These are phyloP conservation scores for Amphipyra berbera DNA, from an alignment of 2,888 invertebrate genomes.

Conservation along the genomic window DNA sequence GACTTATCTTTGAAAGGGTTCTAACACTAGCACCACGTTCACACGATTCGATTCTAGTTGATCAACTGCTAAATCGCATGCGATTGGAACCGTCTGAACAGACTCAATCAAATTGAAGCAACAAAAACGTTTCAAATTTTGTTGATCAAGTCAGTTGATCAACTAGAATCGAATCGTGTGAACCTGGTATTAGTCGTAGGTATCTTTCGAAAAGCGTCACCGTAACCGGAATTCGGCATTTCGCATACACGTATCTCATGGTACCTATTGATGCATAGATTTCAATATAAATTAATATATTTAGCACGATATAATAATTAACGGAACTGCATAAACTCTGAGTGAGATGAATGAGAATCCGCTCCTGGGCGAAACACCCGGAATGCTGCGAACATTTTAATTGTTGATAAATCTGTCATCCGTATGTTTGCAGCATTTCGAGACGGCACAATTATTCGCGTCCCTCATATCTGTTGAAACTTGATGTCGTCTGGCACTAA, in stretches of 20 bases:
- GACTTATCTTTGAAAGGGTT: no score
- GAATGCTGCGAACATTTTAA: constrained; percentile 38
- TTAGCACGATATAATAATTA: constrained; percentile 30
- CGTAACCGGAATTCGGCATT: no score
- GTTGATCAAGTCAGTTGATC: no score
- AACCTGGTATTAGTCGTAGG: no score
- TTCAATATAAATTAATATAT: constrained; percentile 23
- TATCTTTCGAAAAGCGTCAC: no score
- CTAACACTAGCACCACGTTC: no score
- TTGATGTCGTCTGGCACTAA: constrained; percentile 31
- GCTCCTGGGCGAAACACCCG: constrained; percentile 1
- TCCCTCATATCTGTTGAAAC: constrained; percentile 35
- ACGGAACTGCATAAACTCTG: constrained; percentile 10
- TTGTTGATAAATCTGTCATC: constrained; percentile 40
- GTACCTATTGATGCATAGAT: not conserved
- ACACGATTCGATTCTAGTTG: no score
- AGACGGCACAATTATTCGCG: constrained; percentile 20
- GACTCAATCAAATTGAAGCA: no score
- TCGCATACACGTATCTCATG: not conserved
- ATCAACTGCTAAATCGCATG: no score
- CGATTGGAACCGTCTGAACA: no score
- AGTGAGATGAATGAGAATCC: constrained; percentile 23
- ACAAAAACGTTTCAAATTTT: no score
- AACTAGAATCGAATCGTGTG: no score
- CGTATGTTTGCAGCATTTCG: constrained; percentile 18